Base-by-base conservation (phyloP, 2,888 invertebrate genomes). In the Hirtodrosophila trivittata region DNA sequence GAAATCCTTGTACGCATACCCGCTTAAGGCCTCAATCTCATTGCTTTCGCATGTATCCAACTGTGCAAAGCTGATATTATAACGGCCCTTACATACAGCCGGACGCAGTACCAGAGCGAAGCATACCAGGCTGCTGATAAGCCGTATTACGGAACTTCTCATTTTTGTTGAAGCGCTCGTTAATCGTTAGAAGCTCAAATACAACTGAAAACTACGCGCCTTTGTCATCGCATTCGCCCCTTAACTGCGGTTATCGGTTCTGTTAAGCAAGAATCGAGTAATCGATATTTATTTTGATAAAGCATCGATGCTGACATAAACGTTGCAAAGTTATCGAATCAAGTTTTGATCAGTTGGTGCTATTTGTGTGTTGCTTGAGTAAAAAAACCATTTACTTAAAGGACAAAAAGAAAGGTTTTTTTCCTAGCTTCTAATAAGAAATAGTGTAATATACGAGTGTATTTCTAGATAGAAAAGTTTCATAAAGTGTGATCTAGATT, bases 1-100 rank as follows among this genome's bases (percentile, higher is more conserved):
- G 83, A 92, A 94, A 0, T 92, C 91, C 25, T 91, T 92, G 82
- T 94, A 94, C 25, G 81, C 90, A 78, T 93, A 93, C 0, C 94
- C 94, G 12, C 37, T 91, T 2, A 50, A 64, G 3, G 90, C 89
- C 32, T 46, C 49, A 35, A 93, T 91, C 1, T 92, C 89, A 72
- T 93, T 92, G 39, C 92, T 92, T 64, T 93, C 92, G 81, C 94
- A 94, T 37, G 90, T 77, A 32, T 71, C 70, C 66, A 91, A 69
- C 66, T 90, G 82, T 1, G 80, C 64, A 30, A 88, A 67, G 16
- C 83, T 87, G 9, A 90, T 81, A 75, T 90, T 90, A 51, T 86
- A 90, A 51, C 87, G 87, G 6, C 63, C 37, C 6, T 54, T 63
- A 0, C 63, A 76, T 9, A 21, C 28, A 13, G 56, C 58, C 43